phyloP scores from a whole-genome alignment of 2,797 vertebrate genomes.

The Pseudochromis fuscus region DNA sequence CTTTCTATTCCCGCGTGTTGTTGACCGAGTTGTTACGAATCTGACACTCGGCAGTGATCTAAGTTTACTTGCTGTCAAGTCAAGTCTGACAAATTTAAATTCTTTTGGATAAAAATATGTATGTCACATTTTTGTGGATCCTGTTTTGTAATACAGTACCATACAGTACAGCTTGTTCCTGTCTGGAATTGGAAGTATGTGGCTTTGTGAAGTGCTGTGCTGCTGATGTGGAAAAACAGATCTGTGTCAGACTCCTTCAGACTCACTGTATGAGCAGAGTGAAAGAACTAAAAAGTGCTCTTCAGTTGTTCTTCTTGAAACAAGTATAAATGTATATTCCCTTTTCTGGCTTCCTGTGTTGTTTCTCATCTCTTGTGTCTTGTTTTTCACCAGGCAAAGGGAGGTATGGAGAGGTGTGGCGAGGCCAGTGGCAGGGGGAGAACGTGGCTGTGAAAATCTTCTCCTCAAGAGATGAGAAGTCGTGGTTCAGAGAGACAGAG shows the following conservation, averaged over 20 bases:
- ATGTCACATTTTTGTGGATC: slow-evolving; percentile 36
- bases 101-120: slow-evolving; percentile 39
- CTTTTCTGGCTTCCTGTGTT: neutral
- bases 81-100: slow-evolving; percentile 27
- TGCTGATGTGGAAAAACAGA: slow-evolving; percentile 20
- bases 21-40: neutral
- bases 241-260: neutral
- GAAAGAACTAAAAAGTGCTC: neutral
- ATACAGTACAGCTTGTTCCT: slow-evolving; percentile 15
- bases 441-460: slow-evolving; percentile 90
- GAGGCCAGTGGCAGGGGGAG: slow-evolving; percentile 89
- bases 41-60: neutral
- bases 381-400: slow-evolving; percentile 80
- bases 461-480: slow-evolving; percentile 89
- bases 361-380: neutral
- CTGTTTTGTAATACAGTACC: slow-evolving; percentile 14
- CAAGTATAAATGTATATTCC: neutral
- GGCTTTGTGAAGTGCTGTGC: neutral
- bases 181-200: slow-evolving; percentile 31
- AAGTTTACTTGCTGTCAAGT: slow-evolving; percentile 5
- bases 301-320: neutral
- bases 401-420: slow-evolving; percentile 89
- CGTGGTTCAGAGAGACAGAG: slow-evolving; percentile 89
- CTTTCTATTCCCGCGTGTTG: neutral
- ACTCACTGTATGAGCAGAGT: neutral